phyloP scores from a whole-genome alignment of 2,797 vertebrate genomes.

The Gymnodraco acuticeps region DNA sequence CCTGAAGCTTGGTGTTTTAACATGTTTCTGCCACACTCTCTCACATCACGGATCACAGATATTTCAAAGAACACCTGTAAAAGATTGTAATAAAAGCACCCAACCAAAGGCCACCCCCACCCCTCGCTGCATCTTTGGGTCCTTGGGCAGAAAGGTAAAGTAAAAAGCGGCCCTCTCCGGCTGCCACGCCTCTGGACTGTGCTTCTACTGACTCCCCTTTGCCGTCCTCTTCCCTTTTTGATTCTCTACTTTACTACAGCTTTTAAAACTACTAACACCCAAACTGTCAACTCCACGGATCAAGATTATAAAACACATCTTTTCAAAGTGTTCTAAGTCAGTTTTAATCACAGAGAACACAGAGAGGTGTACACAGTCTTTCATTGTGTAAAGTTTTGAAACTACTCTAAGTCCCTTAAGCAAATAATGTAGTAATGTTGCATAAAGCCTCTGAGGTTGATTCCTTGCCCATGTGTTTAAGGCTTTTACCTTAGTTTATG shows the following conservation, averaged over 20 bases:
- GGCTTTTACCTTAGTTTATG: no score
- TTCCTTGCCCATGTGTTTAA: no score
- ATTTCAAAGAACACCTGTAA: conserved; percentile 83
- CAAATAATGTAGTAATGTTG: no score
- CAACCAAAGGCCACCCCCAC: conserved; percentile 56
- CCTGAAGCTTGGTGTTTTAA: conserved; percentile 35
- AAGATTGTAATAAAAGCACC: conserved; percentile 61
- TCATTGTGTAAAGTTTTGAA: no score
- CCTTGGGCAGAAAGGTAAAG: conserved; percentile 91
- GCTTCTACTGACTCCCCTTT: conserved; percentile 10
- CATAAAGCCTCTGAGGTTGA: no score
- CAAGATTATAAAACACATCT: not conserved
- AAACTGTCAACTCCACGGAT: not conserved
- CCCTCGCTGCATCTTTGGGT: conserved; percentile 64
- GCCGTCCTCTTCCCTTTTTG: not conserved
- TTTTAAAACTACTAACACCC: conserved; percentile 23
- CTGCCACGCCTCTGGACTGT: conserved; percentile 30
- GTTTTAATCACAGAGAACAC: no score
- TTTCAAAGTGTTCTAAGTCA: no score
- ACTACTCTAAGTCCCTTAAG: no score
- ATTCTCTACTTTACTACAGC: not conserved
- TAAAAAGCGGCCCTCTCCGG: conserved; percentile 19
- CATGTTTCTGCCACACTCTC: conserved; percentile 45
- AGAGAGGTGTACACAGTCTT: no score
- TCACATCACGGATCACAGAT: conserved; percentile 65